These are phyloP conservation scores for Momotus momota DNA, from an alignment of 2,797 vertebrate species.

Conservation along the genomic window DNA sequence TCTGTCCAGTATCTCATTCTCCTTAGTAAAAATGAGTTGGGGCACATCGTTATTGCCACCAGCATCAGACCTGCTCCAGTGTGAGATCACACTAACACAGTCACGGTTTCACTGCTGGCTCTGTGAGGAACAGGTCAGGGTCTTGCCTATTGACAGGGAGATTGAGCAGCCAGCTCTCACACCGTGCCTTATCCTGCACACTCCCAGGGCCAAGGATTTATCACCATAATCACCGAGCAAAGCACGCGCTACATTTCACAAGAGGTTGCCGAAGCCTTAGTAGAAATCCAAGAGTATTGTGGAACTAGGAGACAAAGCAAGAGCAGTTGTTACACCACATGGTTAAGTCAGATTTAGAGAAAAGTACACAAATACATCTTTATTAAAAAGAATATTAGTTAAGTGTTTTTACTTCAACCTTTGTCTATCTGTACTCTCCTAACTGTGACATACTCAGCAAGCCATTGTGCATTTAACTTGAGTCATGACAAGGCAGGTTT, in stretches of 20 bases:
- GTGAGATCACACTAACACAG: neutral
- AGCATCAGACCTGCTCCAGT: neutral
- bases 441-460: neutral
- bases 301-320: neutral
- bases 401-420: neutral
- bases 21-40: neutral
- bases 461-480: neutral
- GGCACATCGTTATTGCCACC: neutral
- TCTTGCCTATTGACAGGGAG: neutral
- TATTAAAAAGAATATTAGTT: neutral
- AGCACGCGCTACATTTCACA: neutral
- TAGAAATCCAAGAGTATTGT: neutral
- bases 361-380: neutral
- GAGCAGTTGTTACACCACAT: neutral
- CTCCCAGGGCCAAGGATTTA: neutral
- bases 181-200: neutral
- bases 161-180: neutral
- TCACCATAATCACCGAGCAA: neutral
- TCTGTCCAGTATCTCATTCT: neutral
- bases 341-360: neutral
- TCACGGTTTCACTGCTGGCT: constrained; percentile 3
- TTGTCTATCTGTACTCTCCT: neutral
- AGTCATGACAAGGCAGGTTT: neutral
- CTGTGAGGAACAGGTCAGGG: neutral
- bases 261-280: neutral